Evolutionary conservation across 2,888 invertebrate species (phyloP).

Genomic region (Cyaniris semiargus): DNA sequence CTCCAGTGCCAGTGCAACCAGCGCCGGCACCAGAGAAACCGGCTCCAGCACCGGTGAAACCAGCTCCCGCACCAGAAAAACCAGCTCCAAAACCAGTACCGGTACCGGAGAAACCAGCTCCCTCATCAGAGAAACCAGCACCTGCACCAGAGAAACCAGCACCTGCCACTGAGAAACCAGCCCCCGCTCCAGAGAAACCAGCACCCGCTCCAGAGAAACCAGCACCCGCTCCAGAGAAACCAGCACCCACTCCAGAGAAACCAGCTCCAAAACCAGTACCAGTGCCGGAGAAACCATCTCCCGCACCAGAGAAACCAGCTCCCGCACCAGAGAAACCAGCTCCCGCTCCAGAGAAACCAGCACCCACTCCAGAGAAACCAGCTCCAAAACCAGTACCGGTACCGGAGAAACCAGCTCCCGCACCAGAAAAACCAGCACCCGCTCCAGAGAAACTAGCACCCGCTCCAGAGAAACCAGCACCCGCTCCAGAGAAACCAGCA

Average conservation of each 20-base stretch:
- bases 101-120: too few relatives aligned
- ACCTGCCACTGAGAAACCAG: too few relatives aligned
- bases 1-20: not conserved
- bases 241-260: not conserved
- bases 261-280: too few relatives aligned
- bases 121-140: too few relatives aligned
- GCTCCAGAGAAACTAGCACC: not conserved
- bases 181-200: not conserved
- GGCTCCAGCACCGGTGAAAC: not conserved
- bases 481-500: too few relatives aligned
- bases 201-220: not conserved
- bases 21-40: too few relatives aligned
- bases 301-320: too few relatives aligned
- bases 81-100: too few relatives aligned
- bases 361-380: not conserved
- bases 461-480: not conserved
- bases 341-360: not conserved
- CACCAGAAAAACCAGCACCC: not conserved
- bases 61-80: too few relatives aligned
- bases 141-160: not conserved
- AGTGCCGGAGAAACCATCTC: too few relatives aligned
- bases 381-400: too few relatives aligned
- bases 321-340: not conserved
- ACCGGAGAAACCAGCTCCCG: not conserved
- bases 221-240: constrained; percentile 1